Evolutionary conservation across 2,113 vertebrate species (phyloP), one percentile per base, ranked within the genome.

Genomic region (Erinaceus europaeus): DNA sequence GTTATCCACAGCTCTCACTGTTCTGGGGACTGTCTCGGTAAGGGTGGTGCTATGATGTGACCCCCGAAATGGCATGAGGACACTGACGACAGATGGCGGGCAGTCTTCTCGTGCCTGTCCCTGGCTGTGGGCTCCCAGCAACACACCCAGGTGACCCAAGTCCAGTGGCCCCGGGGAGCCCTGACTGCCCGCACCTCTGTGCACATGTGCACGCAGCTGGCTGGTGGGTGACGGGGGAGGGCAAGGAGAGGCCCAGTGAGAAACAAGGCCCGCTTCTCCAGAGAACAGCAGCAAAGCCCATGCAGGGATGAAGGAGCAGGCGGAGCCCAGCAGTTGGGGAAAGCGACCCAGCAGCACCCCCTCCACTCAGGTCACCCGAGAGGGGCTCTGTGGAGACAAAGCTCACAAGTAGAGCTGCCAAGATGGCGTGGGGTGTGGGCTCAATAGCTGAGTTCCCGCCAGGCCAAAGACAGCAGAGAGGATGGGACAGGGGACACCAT

Each of bases 211-310:
- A 3, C 3, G 6, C 52, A 34, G 29, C 65, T 23, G n/a, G 81
- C 32, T 10, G 25, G 25, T 57, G 55, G 55, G 25, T 11, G 55
- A 53, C 55, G 29, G 55, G 23, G 29, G 55, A 8, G 25, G 48
- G 48, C 48, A 50, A 50, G 3, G 48, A 50, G 48, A 57, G 55
- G 55, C 17, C 23, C 27, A 59, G 40, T 57, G 23, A 36, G 20
- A 0, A 0, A 36, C 9, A n/a, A 1, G 13, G 44, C 23, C 3
- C 4, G 1, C n/a, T n/a, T n/a, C n/a, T n/a, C n/a, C 48, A 40
- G 48, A 65, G 15, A n/a, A 42, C 0, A 18, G 29, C 9, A 55
- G 73, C 38, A 27, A 34, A 65, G 52, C 52, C 67, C 0, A 0
- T 4, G 57, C 0, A 2, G 52, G 61, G 29, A 15, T 57, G 32